Base-by-base conservation (phyloP, 2,113 vertebrate species). In the Megaceryle torquata region DNA sequence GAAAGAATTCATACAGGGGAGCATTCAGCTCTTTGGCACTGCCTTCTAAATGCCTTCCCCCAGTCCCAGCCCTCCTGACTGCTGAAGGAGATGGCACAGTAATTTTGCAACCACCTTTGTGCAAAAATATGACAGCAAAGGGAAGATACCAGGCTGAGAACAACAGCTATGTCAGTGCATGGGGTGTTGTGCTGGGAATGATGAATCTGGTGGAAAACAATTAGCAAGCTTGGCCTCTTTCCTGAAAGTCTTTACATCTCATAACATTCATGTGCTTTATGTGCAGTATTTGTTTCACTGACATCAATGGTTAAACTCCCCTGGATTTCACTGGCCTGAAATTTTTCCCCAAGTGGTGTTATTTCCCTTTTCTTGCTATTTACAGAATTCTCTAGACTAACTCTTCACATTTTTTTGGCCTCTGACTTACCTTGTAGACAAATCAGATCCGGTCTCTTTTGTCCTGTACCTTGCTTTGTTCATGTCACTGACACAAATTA, bases 1-100 rank as follows among this genome's bases (percentile, higher is more conserved):
- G 79, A 92, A 93, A 67, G 95, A 89, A 86, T 82, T 93, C 82
- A 65, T 44, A 61, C 43, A 65, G 80, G 91, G 93, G 93, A 88
- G 11, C 14, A 11, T n/a, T 78, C 15, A 57, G 63, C n/a, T 77
- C 80, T 48, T 59, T 39, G 31, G 50, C 63, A 67, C 82, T 12
- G 3, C 19, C 83, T 83, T 77, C 33, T 28, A 60, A 53, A 54
- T 17, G 41, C 26, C n/a, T 41, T n/a, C 15, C 21, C 51, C 35
- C 26, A 24, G 16, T 4, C 22, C 3, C 21, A 90, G 39, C 74
- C 86, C 80, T 76, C 63, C 80, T 76, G 74, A 76, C 93, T 51
- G 33, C 86, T 91, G 82, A 78, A 82, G 87, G 54, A 75, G 68
- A 82, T 51, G 88, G 80, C 64, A 76, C 44, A 51, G 26, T 33